Percentiles rank a stretch among this genome's conserved stretches.
Evolutionary conservation across 2,888 invertebrate genomes (phyloP).

Genomic region (Bhutanitis thaidina): DNA sequence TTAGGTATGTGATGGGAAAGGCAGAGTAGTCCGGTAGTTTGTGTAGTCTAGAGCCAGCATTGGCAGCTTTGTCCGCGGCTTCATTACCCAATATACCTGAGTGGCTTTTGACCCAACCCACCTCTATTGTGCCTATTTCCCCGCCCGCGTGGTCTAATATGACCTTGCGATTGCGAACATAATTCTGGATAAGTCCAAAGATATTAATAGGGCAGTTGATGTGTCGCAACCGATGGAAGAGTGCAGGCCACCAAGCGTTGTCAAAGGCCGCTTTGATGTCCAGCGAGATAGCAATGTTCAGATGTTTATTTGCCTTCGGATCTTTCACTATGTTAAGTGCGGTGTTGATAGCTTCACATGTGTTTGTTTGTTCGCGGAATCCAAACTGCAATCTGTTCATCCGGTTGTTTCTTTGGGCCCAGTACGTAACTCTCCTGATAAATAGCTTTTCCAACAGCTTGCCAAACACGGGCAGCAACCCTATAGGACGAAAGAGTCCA

Average conservation of each 20-base stretch:
- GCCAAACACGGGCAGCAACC: not conserved
- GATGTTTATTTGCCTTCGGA: not conserved
- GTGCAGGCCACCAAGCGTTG: conserved; percentile 17
- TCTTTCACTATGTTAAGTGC: conserved; percentile 3
- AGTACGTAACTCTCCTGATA: not conserved
- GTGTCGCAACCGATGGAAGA: conserved; percentile 6
- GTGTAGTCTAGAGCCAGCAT: too few relatives aligned
- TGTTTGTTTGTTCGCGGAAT: conserved; percentile 20
- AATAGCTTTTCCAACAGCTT: conserved; percentile 23
- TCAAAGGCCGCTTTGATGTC: conserved; percentile 17
- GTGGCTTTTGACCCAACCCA: too few relatives aligned
- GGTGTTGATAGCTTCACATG: conserved; percentile 11
- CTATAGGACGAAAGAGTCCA: too few relatives aligned
- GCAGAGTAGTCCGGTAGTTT: too few relatives aligned
- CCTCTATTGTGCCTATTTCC: too few relatives aligned
- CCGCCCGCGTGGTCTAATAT: too few relatives aligned
- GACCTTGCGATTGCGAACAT: too few relatives aligned
- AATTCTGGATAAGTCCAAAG: not conserved
- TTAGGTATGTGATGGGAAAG: too few relatives aligned
- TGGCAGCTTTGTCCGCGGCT: too few relatives aligned
- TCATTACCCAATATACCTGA: too few relatives aligned
- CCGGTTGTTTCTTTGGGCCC: not conserved
- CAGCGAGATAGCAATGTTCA: conserved; percentile 19
- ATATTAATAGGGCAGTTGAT: conserved; percentile 1
- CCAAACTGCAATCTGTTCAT: conserved; percentile 17